A percentile compares a stretch with the other conserved stretches of the same genome.
Conservation (phyloP, 64 coral and sea anemone genomes). For the Dendrophyllia cribrosa region DNA sequence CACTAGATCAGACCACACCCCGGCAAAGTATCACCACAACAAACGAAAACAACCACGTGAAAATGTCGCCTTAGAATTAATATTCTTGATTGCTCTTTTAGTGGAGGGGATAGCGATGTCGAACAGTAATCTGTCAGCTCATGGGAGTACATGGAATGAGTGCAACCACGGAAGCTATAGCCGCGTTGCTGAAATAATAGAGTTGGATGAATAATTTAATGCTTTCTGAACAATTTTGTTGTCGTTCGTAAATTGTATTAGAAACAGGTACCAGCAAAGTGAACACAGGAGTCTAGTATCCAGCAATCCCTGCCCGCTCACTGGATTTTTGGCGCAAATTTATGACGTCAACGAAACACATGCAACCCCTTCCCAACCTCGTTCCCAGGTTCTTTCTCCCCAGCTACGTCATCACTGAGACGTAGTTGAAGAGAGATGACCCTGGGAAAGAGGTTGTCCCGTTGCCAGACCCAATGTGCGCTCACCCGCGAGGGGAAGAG, state of each 20-base stretch:
- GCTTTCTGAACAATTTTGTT: neutral
- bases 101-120: slow-evolving; percentile 6
- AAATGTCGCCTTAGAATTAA: slow-evolving; percentile 30
- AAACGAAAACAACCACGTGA: neutral
- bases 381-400: no score
- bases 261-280: neutral
- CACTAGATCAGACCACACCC: neutral
- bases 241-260: neutral
- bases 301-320: no score
- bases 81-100: slow-evolving; percentile 26
- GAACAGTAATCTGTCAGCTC: neutral
- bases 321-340: no score
- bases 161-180: neutral
- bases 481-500: no score
- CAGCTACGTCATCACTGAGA: no score
- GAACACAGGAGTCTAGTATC: neutral
- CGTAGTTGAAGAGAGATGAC: no score
- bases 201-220: slow-evolving; percentile 8
- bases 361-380: no score
- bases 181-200: neutral
- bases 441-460: no score
- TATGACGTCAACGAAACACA: no score
- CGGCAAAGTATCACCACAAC: neutral
- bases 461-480: no score
- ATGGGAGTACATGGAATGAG: neutral